phyloP scores from a whole-genome alignment of 2,797 vertebrate species.

The Rhynchonycteris naso region DNA sequence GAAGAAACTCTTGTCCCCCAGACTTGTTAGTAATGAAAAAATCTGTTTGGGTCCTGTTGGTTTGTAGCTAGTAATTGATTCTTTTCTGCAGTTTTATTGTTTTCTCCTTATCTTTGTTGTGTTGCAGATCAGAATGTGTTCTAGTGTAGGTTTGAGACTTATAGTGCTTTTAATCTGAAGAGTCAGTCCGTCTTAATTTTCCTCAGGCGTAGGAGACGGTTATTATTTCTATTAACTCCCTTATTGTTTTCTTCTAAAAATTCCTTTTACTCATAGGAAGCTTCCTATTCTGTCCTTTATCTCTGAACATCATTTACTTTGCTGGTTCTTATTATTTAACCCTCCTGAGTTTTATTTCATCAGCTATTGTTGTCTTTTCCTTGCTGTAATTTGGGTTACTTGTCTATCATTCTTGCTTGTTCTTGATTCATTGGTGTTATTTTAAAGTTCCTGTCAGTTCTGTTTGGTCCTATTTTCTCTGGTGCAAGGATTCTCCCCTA shows the following conservation, averaged over 20 bases:
- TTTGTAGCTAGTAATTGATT: background rate
- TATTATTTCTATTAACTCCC: background rate
- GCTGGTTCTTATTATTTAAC: background rate
- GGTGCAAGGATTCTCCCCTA: background rate
- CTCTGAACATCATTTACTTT: background rate
- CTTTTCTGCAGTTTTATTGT: background rate
- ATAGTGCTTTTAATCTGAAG: background rate
- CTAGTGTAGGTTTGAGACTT: background rate
- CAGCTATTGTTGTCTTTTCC: background rate
- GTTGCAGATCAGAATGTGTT: background rate
- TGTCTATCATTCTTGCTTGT: conserved; percentile 12
- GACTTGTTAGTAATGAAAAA: conserved; percentile 30
- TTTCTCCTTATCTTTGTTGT: background rate
- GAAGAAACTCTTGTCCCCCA: background rate
- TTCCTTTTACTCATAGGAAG: background rate
- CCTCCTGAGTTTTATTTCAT: background rate
- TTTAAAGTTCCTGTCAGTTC: conserved; percentile 3
- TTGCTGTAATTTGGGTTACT: background rate
- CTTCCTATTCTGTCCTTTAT: background rate
- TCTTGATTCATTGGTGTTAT: conserved; percentile 6
- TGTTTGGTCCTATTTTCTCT: background rate
- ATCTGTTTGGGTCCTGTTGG: background rate
- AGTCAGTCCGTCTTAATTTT: background rate
- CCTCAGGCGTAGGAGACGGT: background rate
- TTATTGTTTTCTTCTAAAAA: background rate